phyloP scores from a whole-genome alignment of 2,113 vertebrate species.

The Myanophis thanlyinensis region DNA sequence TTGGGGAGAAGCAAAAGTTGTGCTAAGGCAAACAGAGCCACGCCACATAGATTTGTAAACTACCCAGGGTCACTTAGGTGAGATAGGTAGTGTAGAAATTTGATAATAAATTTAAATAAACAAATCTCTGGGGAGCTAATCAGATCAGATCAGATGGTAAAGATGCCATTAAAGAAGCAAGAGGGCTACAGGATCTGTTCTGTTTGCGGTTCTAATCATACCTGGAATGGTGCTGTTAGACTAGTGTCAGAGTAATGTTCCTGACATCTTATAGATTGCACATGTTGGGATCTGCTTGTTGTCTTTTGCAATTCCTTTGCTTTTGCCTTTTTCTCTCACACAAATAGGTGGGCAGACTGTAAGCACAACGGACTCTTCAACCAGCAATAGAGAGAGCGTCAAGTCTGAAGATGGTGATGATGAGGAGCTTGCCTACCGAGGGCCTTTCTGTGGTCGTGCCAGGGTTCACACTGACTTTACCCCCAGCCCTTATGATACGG shows the following conservation, averaged over 20 bases:
- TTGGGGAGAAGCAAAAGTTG: neutral
- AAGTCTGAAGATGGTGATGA: conserved; percentile 98
- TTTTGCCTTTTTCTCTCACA: neutral
- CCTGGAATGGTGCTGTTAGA: neutral
- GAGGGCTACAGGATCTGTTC: neutral
- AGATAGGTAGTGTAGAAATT: neutral
- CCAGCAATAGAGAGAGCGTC: conserved; percentile 96
- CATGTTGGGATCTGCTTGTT: neutral
- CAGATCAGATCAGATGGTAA: neutral
- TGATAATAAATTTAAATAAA: neutral
- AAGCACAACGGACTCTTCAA: conserved; percentile 96
- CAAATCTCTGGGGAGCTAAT: neutral
- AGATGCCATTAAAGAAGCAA: neutral
- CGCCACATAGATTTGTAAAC: neutral
- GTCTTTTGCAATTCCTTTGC: neutral
- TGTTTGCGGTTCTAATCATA: neutral
- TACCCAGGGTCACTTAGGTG: neutral
- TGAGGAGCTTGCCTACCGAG: conserved; percentile 92
- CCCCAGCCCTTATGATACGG: conserved; percentile 95
- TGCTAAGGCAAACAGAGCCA: neutral
- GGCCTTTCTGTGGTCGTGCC: conserved; percentile 95
- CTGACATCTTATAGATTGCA: neutral
- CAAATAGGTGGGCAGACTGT: conserved; percentile 91
- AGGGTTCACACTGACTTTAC: conserved; percentile 97
- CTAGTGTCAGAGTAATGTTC: neutral